Conservation (phyloP, 2,888 invertebrate species). For the Eledona agricola region DNA sequence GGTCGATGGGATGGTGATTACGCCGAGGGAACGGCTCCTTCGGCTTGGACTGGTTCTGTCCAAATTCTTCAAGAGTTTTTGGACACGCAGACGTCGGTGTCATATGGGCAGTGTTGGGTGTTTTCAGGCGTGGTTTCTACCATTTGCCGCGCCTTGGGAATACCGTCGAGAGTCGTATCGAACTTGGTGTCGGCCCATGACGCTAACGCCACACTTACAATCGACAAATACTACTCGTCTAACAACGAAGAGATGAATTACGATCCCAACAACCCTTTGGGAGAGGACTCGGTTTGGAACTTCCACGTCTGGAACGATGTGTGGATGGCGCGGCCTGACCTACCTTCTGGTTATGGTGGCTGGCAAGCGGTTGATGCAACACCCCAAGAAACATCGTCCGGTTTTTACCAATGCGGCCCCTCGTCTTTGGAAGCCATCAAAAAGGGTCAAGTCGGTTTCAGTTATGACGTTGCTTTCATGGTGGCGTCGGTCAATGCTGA, state of each 20-base stretch:
- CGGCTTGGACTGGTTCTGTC: slow-evolving; percentile 83
- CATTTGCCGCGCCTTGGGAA: slow-evolving; percentile 80
- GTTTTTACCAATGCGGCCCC: slow-evolving; percentile 80
- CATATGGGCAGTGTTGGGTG: slow-evolving; percentile 89
- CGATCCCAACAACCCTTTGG: slow-evolving; percentile 73
- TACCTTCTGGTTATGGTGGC: slow-evolving; percentile 81
- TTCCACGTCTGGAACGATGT: slow-evolving; percentile 91
- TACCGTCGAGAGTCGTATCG: slow-evolving; percentile 82
- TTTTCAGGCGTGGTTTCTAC: slow-evolving; percentile 86
- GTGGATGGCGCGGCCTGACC: slow-evolving; percentile 85
- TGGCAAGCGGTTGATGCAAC: slow-evolving; percentile 91
- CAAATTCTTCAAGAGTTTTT: slow-evolving; percentile 78
- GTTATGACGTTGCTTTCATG: slow-evolving; percentile 80
- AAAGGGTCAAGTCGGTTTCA: slow-evolving; percentile 77
- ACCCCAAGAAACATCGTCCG: slow-evolving; percentile 80
- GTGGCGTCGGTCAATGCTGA: slow-evolving; percentile 87
- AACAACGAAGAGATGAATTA: slow-evolving; percentile 72
- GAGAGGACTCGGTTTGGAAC: slow-evolving; percentile 85
- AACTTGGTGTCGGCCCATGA: slow-evolving; percentile 89
- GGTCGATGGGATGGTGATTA: slow-evolving; percentile 82
- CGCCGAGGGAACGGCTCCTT: slow-evolving; percentile 77
- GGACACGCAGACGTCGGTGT: slow-evolving; percentile 71
- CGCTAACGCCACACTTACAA: slow-evolving; percentile 78
- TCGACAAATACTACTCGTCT: slow-evolving; percentile 79
- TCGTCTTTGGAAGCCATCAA: slow-evolving; percentile 80